Evolutionary conservation across 2,888 invertebrate species (phyloP).

Genomic region (Coecobrya sp.): DNA sequence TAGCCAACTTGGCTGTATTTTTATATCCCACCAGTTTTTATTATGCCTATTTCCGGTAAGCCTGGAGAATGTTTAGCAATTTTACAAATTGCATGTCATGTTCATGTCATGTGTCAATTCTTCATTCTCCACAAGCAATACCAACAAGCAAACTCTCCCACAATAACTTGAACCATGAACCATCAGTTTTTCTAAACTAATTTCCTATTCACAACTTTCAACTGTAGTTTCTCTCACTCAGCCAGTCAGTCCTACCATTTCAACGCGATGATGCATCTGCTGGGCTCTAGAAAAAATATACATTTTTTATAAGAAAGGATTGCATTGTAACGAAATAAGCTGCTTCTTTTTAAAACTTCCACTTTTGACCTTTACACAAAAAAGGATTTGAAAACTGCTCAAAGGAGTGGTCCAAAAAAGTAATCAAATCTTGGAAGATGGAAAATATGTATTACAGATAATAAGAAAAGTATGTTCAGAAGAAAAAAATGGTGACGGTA

Average conservation of each 20-base stretch:
- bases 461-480: too few relatives aligned
- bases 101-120: slow-evolving; percentile 10
- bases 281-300: too few relatives aligned
- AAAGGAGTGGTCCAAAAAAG: neutral
- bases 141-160: neutral
- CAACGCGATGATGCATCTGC: too few relatives aligned
- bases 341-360: neutral
- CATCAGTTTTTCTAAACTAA: slow-evolving; percentile 7
- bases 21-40: neutral
- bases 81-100: slow-evolving; percentile 35
- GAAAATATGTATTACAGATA: too few relatives aligned
- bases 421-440: neutral
- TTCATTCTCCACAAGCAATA: neutral
- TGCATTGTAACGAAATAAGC: neutral
- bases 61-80: slow-evolving; percentile 39
- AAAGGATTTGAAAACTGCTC: neutral
- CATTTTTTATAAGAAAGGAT: neutral
- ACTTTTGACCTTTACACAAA: slow-evolving; percentile 1
- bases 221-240: neutral
- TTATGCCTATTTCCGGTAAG: slow-evolving; percentile 6
- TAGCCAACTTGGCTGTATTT: neutral
- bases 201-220: neutral
- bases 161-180: neutral
- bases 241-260: too few relatives aligned
- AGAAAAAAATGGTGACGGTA: too few relatives aligned